phyloP scores from a whole-genome alignment of 2,113 vertebrate species.

The Machaerirhynchus nigripectus region DNA sequence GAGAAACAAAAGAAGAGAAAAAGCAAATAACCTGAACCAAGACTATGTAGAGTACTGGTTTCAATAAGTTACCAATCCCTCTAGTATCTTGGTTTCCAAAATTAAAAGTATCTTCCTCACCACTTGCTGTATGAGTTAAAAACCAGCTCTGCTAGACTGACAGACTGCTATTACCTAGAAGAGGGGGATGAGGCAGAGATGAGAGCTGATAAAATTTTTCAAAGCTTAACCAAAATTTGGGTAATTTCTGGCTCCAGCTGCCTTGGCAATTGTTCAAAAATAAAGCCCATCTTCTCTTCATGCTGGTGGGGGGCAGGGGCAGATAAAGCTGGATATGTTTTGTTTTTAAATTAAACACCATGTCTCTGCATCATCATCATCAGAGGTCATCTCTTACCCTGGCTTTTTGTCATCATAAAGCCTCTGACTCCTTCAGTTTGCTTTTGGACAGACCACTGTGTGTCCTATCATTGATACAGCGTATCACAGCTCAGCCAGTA shows the following conservation, averaged over 20 bases:
- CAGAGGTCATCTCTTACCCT: neutral
- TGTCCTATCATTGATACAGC: neutral
- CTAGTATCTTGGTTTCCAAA: neutral
- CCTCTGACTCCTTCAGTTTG: neutral
- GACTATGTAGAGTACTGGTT: neutral
- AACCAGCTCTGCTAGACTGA: neutral
- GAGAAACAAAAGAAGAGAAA: neutral
- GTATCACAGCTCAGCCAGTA: neutral
- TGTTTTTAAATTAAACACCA: neutral
- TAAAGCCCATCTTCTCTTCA: neutral
- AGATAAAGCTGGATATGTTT: neutral
- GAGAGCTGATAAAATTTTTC: neutral
- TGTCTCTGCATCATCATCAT: neutral
- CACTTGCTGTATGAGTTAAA: neutral
- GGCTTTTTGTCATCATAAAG: neutral
- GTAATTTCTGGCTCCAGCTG: conserved; percentile 3
- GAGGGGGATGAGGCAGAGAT: neutral
- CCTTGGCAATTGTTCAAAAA: neutral
- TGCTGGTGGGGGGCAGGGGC: neutral
- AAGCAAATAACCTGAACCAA: neutral
- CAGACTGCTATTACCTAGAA: neutral
- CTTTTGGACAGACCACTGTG: neutral
- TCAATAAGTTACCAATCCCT: neutral
- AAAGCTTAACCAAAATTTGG: neutral
- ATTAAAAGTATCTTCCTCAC: neutral